Evolutionary conservation across 2,797 vertebrate species (phyloP).

Genomic region (Rousettus madagascariensis): DNA sequence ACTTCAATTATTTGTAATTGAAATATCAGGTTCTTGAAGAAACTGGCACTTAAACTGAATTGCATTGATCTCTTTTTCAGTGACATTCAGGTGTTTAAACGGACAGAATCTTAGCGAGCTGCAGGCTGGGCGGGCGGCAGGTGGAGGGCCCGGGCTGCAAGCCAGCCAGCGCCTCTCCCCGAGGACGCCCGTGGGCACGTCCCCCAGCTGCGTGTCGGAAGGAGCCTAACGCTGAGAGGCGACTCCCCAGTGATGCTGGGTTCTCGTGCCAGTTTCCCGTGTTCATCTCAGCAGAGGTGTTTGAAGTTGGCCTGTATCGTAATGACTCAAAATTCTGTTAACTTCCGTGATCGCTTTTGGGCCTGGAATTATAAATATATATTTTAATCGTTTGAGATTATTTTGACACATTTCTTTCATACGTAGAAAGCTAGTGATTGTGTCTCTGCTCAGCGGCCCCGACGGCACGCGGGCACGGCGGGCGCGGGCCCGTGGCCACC

Average conservation of each 20-base stretch:
- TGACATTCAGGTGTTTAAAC: slow-evolving; percentile 55
- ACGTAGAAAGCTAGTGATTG: slow-evolving; percentile 78
- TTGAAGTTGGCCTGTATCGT: slow-evolving; percentile 64
- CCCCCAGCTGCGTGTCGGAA: not conserved
- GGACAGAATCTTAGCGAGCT: not conserved
- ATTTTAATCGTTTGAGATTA: slow-evolving; percentile 83
- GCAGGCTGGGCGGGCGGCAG: not conserved
- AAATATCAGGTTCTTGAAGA: slow-evolving; percentile 81
- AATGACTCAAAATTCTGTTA: slow-evolving; percentile 79
- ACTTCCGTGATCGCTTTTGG: slow-evolving; percentile 73
- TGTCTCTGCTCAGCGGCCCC: slow-evolving; percentile 63
- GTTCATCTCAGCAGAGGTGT: slow-evolving; percentile 67
- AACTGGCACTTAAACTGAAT: slow-evolving; percentile 83
- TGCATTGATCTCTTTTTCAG: slow-evolving; percentile 79
- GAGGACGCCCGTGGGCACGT: not conserved
- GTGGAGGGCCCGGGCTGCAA: not conserved
- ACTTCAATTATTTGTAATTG: slow-evolving; percentile 81
- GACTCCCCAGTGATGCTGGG: slow-evolving; percentile 53
- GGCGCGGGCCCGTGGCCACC: slow-evolving; percentile 69
- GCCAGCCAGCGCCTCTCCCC: not conserved
- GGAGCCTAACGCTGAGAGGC: slow-evolving; percentile 31
- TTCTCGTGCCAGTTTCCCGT: slow-evolving; percentile 81
- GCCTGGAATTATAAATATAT: slow-evolving; percentile 83
- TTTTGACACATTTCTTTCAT: slow-evolving; percentile 81
- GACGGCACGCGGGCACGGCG: slow-evolving; percentile 18